These are phyloP conservation scores for Malurus elegans DNA, from an alignment of 2,113 vertebrate genomes.

Conservation along the genomic window DNA sequence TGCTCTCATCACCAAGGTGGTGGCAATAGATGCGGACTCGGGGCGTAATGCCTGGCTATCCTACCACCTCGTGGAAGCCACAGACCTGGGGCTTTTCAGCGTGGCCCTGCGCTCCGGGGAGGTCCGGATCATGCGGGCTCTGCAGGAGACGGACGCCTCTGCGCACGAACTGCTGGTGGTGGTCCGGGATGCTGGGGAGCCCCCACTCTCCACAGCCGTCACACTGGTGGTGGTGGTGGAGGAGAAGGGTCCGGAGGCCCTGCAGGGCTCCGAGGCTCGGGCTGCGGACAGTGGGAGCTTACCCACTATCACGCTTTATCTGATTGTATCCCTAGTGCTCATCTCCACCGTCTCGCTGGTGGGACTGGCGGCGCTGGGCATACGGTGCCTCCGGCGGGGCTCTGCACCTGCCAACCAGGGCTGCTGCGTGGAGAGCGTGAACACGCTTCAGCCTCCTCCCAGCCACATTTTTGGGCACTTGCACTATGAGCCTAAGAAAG, in stretches of 20 bases:
- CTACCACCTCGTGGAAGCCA: slow-evolving; percentile 74
- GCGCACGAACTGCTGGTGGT: slow-evolving; percentile 71
- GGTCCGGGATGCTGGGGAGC: slow-evolving; percentile 74
- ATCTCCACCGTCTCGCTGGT: slow-evolving; percentile 79
- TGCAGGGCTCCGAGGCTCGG: slow-evolving; percentile 67
- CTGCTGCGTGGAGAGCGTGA: slow-evolving; percentile 55
- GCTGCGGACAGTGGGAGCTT: slow-evolving; percentile 64
- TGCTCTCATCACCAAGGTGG: slow-evolving; percentile 80
- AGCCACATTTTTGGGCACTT: slow-evolving; percentile 60
- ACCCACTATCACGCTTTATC: slow-evolving; percentile 80
- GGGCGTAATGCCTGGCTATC: slow-evolving; percentile 75
- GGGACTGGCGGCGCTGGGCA: slow-evolving; percentile 55
- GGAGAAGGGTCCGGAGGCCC: slow-evolving; percentile 72
- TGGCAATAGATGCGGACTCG: slow-evolving; percentile 80
- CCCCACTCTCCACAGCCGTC: slow-evolving; percentile 71
- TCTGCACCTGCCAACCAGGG: not conserved
- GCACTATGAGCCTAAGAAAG: slow-evolving; percentile 69
- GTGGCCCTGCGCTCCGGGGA: slow-evolving; percentile 77
- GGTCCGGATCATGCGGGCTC: slow-evolving; percentile 67
- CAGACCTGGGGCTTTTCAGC: slow-evolving; percentile 73
- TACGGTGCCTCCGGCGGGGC: slow-evolving; percentile 47
- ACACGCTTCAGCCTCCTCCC: slow-evolving; percentile 38
- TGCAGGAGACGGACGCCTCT: slow-evolving; percentile 63
- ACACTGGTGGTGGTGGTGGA: slow-evolving; percentile 76
- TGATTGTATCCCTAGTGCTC: slow-evolving; percentile 83